Evolutionary conservation across 2,113 vertebrate species (phyloP).

Genomic region (Hemicordylus capensis): DNA sequence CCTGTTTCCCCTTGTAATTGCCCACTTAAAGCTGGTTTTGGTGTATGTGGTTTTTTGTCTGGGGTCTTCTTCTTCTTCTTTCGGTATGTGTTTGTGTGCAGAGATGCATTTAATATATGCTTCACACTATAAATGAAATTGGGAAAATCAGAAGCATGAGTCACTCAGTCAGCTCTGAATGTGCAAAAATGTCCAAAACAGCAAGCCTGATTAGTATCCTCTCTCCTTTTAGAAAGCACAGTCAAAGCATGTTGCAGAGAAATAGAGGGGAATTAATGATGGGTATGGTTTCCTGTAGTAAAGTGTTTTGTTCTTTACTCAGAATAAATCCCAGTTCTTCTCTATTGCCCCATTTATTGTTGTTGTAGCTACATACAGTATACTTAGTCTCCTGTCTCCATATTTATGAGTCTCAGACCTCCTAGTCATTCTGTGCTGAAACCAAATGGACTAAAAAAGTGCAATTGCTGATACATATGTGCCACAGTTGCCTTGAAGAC

Average conservation of each 20-base stretch:
- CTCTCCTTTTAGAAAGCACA: background rate
- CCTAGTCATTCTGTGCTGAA: background rate
- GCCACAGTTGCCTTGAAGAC: background rate
- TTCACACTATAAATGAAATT: background rate
- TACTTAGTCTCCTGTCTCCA: too few relatives aligned
- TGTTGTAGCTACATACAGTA: too few relatives aligned
- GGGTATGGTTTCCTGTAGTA: background rate
- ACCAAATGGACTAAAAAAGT: background rate
- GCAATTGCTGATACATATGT: background rate
- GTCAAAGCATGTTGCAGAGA: background rate
- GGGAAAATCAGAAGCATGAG: background rate
- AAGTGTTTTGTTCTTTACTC: background rate
- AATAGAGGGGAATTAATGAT: background rate
- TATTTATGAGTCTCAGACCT: background rate
- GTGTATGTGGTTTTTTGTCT: too few relatives aligned
- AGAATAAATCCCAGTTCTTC: background rate
- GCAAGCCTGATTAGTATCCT: background rate
- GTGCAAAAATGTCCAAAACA: background rate
- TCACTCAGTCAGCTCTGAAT: background rate
- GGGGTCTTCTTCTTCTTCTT: too few relatives aligned
- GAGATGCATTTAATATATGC: background rate
- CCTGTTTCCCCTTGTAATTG: conserved; percentile 42
- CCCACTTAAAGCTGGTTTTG: too few relatives aligned
- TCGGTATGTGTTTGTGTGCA: background rate
- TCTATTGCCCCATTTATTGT: too few relatives aligned